A percentile compares a stretch with the other conserved stretches of the same genome.
phyloP scores from a whole-genome alignment of 1,140 invertebrate species.

The Proales similis region DNA sequence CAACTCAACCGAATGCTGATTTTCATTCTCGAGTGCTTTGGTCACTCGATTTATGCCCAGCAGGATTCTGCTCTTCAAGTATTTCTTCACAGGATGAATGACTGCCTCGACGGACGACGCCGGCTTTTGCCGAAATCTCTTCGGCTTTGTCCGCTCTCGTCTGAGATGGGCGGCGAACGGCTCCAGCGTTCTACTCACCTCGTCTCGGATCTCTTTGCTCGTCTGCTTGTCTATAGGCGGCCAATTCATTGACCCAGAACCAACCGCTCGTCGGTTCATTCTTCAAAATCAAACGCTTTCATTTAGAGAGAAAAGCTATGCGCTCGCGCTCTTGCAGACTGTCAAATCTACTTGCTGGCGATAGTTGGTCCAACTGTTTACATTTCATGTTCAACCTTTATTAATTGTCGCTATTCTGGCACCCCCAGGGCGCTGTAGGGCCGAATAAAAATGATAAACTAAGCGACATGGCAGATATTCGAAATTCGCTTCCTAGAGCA shows the following conservation, averaged over 20 bases:
- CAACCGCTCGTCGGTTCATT: no score
- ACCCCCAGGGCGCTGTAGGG: no score
- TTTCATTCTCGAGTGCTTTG: conserved; percentile 14
- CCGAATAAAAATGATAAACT: not conserved
- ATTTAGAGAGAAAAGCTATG: no score
- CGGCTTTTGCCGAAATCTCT: not conserved
- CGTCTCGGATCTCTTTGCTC: not conserved
- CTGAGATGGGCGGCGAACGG: no score
- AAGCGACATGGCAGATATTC: not conserved
- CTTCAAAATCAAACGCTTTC: no score
- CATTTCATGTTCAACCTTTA: not conserved
- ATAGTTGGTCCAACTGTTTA: not conserved
- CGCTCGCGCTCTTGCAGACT: conserved; percentile 1
- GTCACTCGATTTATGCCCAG: conserved; percentile 23
- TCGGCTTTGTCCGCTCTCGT: conserved; percentile 20
- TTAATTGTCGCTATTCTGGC: no score
- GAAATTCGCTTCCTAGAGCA: not conserved
- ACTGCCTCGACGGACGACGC: not conserved
- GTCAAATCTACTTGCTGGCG: not conserved
- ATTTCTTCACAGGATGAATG: not conserved
- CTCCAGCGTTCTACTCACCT: no score
- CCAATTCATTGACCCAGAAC: no score
- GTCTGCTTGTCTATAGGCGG: not conserved
- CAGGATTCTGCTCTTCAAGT: conserved; percentile 5
- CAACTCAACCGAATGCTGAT: not conserved